A percentile compares a stretch with the other conserved stretches of the same genome.
phyloP scores from a whole-genome alignment of 2,797 vertebrate species.

The Chaetophractus vellerosus region DNA sequence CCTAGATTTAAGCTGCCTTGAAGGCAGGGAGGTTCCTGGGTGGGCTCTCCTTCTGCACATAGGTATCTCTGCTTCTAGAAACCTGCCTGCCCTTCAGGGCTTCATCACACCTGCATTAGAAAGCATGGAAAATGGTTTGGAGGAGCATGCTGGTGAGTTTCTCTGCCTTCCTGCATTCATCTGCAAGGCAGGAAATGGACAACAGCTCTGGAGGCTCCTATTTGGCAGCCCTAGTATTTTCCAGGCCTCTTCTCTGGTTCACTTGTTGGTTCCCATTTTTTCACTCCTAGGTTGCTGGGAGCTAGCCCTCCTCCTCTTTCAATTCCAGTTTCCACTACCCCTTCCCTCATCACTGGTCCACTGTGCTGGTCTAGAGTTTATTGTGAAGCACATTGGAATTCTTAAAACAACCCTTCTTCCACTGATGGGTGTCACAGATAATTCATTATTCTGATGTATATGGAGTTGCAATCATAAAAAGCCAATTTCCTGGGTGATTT shows the following conservation, averaged over 20 bases:
- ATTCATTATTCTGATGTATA: slow-evolving; percentile 37
- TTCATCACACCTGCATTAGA: not conserved
- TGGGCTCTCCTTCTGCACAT: not conserved
- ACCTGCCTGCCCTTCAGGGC: not conserved
- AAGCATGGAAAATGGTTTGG: not conserved
- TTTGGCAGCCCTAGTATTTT: not conserved
- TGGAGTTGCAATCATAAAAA: slow-evolving; percentile 57
- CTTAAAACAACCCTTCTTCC: not conserved
- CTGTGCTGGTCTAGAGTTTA: not conserved
- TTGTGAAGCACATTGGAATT: slow-evolving; percentile 34
- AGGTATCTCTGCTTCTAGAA: not conserved
- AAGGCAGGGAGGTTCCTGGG: not conserved
- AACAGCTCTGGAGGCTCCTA: not conserved
- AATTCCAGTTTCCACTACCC: not conserved
- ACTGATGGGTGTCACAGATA: not conserved
- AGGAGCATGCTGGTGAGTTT: not conserved
- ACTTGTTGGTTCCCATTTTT: not conserved
- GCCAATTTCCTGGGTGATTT: slow-evolving; percentile 62
- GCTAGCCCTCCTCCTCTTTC: not conserved
- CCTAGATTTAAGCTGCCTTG: not conserved
- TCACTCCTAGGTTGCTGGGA: not conserved
- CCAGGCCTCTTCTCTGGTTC: not conserved
- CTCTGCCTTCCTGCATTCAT: too few species aligned
- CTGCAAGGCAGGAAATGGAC: not conserved
- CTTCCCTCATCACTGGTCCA: not conserved